Conservation (phyloP, 2,797 vertebrate genomes). For the Lutjanus argentimaculatus region DNA sequence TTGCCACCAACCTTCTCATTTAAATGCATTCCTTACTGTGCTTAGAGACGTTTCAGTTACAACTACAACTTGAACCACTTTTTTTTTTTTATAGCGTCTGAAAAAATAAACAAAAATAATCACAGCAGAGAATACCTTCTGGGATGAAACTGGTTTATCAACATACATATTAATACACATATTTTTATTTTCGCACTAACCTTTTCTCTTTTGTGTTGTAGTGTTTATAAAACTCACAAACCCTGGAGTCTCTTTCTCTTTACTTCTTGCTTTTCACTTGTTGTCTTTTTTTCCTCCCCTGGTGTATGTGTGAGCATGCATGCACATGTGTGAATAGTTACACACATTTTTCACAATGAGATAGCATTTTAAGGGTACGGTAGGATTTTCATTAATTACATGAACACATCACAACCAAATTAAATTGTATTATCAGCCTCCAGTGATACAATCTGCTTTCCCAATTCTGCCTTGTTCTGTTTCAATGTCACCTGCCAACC, state of each 20-base stretch:
- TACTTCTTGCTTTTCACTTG: slow-evolving; percentile 29
- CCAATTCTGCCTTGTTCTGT: background rate
- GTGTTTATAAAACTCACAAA: slow-evolving; percentile 50
- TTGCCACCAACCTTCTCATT: slow-evolving; percentile 6
- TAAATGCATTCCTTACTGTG: slow-evolving; percentile 32
- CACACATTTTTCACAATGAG: slow-evolving; percentile 32
- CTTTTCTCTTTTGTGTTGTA: slow-evolving; percentile 56
- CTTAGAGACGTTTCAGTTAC: background rate
- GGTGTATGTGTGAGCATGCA: slow-evolving; percentile 59
- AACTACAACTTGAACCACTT: background rate
- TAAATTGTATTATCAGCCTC: background rate
- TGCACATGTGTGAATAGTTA: slow-evolving; percentile 45
- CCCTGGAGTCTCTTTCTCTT: slow-evolving; percentile 35
- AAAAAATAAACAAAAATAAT: slow-evolving; percentile 1
- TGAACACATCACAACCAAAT: slow-evolving; percentile 36
- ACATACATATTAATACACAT: slow-evolving; percentile 23
- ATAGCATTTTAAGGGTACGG: slow-evolving; percentile 65
- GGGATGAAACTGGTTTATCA: slow-evolving; percentile 8
- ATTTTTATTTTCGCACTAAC: slow-evolving; percentile 67
- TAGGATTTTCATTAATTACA: slow-evolving; percentile 51
- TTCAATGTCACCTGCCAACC: background rate
- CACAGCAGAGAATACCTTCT: slow-evolving; percentile 23
- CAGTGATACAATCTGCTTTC: background rate
- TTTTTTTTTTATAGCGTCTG: background rate
- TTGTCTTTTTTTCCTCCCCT: slow-evolving; percentile 22